Percentiles rank a stretch among this genome's conserved stretches.
phyloP scores from a whole-genome alignment of 2,113 vertebrate species.

The Triplophysa tibetana region DNA sequence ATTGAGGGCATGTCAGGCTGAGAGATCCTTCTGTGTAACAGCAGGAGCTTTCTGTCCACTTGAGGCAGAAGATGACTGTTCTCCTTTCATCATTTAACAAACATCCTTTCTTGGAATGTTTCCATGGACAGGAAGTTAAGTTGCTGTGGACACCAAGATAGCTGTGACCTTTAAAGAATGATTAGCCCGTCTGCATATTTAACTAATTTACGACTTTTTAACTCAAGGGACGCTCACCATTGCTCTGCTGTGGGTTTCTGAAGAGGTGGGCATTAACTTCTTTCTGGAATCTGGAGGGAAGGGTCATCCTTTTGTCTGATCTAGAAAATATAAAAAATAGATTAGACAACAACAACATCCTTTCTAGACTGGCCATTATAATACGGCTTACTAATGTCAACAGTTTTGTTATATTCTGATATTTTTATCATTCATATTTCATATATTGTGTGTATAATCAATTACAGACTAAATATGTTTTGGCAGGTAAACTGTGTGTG shows the following conservation, averaged over 20 bases:
- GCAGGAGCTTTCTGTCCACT: conserved; percentile 3
- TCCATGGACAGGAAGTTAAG: conserved; percentile 12
- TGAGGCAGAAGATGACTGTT: conserved; percentile 18
- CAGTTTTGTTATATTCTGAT: no score
- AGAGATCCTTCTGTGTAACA: conserved; percentile 21
- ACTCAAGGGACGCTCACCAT: conserved; percentile 61
- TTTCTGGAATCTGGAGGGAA: conserved; percentile 74
- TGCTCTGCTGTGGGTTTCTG: conserved; percentile 66
- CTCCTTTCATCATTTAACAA: conserved; percentile 38
- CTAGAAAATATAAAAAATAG: conserved; percentile 47
- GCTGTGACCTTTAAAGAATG: conserved; percentile 29
- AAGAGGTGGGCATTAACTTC: conserved; percentile 76
- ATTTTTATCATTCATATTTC: no score
- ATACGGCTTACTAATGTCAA: no score
- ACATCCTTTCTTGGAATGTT: conserved; percentile 21
- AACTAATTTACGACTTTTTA: not conserved
- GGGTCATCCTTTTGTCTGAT: conserved; percentile 73
- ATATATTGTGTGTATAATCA: no score
- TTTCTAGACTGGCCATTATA: no score
- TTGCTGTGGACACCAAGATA: conserved; percentile 9
- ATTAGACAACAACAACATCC: not conserved
- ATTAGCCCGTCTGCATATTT: not conserved
- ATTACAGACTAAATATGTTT: no score
- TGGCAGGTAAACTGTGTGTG: no score
- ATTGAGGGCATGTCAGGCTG: not conserved